Evolutionary conservation across 37 sponge, comb jelly and placozoan species (phyloP).

Genomic region (Cladorhizidae sp.): DNA sequence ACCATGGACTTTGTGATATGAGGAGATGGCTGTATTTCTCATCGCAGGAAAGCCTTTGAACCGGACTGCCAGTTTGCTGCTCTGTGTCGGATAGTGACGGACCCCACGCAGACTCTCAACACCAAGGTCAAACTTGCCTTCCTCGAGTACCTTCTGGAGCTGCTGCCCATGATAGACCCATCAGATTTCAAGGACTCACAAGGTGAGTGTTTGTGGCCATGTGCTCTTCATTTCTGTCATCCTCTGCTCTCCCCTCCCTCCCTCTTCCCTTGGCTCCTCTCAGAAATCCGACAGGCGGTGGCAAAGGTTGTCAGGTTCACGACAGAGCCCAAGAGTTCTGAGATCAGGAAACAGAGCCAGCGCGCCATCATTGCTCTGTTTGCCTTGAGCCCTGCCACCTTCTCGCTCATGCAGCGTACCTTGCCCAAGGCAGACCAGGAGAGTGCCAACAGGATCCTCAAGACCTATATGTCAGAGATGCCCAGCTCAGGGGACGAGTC

Average conservation of each 20-base stretch:
- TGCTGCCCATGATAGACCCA: slow-evolving; percentile 68
- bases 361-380: slow-evolving; percentile 59
- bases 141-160: slow-evolving; percentile 71
- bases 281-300: slow-evolving; percentile 71
- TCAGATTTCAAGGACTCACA: slow-evolving; percentile 53
- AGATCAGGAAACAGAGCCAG: slow-evolving; percentile 57
- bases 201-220: slow-evolving; percentile 18
- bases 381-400: slow-evolving; percentile 69
- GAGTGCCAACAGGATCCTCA: slow-evolving; percentile 60
- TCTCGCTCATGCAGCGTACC: slow-evolving; percentile 48
- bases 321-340: slow-evolving; percentile 78
- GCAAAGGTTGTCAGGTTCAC: slow-evolving; percentile 57
- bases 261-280: not conserved
- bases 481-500: slow-evolving; percentile 38
- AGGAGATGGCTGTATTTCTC: not conserved
- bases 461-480: slow-evolving; percentile 43
- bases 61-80: slow-evolving; percentile 58
- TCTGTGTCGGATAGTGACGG: slow-evolving; percentile 71
- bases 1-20: not conserved
- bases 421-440: slow-evolving; percentile 69
- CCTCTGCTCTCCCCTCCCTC: not conserved
- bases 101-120: slow-evolving; percentile 81
- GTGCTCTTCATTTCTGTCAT: not conserved
- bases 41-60: slow-evolving; percentile 62
- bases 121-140: slow-evolving; percentile 76